A percentile compares a stretch with the other conserved stretches of the same genome.
phyloP scores from a whole-genome alignment of 2,888 invertebrate genomes.

The Agrypnus murinus region DNA sequence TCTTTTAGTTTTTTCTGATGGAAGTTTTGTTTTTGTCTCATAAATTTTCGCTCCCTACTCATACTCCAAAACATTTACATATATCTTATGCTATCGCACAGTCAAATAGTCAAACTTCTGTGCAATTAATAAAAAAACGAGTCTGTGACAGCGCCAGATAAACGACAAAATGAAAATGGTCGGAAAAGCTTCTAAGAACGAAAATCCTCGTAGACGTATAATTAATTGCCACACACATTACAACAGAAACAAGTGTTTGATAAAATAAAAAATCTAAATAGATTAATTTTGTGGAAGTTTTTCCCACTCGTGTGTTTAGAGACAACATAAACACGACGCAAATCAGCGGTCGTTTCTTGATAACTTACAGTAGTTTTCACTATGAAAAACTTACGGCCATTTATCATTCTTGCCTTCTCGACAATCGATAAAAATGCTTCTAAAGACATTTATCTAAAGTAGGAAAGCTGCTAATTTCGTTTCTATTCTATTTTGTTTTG shows the following conservation, averaged over 20 bases:
- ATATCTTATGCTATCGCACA: slow-evolving; percentile 38
- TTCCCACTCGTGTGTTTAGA: not conserved
- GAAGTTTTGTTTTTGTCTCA: slow-evolving; percentile 24
- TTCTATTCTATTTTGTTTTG: slow-evolving; percentile 48
- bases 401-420: slow-evolving; percentile 57
- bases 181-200: slow-evolving; percentile 63
- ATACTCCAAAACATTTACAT: slow-evolving; percentile 34
- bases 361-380: slow-evolving; percentile 57
- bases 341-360: slow-evolving; percentile 23
- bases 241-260: slow-evolving; percentile 62
- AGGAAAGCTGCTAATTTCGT: slow-evolving; percentile 55
- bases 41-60: slow-evolving; percentile 23
- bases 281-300: slow-evolving; percentile 51
- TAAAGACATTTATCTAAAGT: slow-evolving; percentile 53
- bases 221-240: slow-evolving; percentile 64
- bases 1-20: slow-evolving; percentile 10
- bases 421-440: slow-evolving; percentile 54
- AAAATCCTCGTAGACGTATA: slow-evolving; percentile 64
- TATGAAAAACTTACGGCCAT: slow-evolving; percentile 58
- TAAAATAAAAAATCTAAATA: slow-evolving; percentile 59
- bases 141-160: slow-evolving; percentile 62
- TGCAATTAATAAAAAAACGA: slow-evolving; percentile 51
- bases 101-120: slow-evolving; percentile 39
- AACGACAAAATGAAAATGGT: slow-evolving; percentile 64
- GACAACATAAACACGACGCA: slow-evolving; percentile 29